Conservation (phyloP, 2,888 invertebrate genomes). For the Syritta pipiens region DNA sequence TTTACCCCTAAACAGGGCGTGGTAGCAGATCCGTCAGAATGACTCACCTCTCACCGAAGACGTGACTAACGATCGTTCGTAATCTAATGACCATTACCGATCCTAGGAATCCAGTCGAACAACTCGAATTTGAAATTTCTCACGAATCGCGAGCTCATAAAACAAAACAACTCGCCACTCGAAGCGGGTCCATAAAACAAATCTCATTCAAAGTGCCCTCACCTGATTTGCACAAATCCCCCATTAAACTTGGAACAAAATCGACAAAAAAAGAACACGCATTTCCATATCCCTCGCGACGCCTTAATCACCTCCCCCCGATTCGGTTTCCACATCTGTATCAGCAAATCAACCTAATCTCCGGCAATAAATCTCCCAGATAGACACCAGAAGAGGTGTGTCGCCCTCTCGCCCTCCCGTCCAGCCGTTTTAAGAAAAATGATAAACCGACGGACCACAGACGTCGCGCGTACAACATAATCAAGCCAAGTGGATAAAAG, state of each 20-base stretch:
- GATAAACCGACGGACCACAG: conserved; percentile 46
- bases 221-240: conserved; percentile 40
- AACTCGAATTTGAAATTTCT: no score
- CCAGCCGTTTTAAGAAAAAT: neutral
- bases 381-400: conserved; percentile 48
- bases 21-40: no score
- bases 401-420: conserved; percentile 16
- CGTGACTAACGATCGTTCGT: no score
- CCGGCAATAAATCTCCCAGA: conserved; percentile 39
- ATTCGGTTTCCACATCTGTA: conserved; percentile 19
- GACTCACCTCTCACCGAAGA: no score
- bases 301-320: conserved; percentile 21
- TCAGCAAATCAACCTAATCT: conserved; percentile 50
- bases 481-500: conserved; percentile 31
- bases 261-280: conserved; percentile 1
- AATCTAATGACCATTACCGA: no score
- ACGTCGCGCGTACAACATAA: conserved; percentile 57
- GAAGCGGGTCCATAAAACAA: no score
- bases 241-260: conserved; percentile 31
- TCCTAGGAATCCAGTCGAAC: no score
- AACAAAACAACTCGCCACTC: no score
- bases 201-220: no score
- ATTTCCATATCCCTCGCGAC: conserved; percentile 20
- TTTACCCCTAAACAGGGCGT: no score
- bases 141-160: no score